Base-by-base conservation (phyloP, 2,797 vertebrate genomes). In the Pipistrellus nathusii region DNA sequence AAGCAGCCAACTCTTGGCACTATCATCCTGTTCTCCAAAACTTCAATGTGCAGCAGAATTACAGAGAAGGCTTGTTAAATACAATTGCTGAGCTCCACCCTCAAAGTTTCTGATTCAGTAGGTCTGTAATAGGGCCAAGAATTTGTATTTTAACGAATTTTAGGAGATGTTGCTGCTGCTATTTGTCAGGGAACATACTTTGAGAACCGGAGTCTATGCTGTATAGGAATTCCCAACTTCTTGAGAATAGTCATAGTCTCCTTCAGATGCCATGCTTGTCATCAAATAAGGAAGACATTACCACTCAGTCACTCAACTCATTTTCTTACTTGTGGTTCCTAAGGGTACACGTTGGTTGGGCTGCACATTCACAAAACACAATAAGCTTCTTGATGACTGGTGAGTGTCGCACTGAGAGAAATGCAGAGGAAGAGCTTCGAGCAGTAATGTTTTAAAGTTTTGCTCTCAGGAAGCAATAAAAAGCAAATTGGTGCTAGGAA, bases 391-490 rank as follows among this genome's bases (percentile, higher is more conserved):
- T 30, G 1, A 59, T 23, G 23, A 64, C 78, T 25, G 27, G 41
- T 20, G 30, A 77, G 13, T 35, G 41, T 46, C 51, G 53, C 17
- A 81, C 48, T 59, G 8, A 78, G 64, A 55, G 32, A 78, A 82
- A 66, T 25, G n/a, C 32, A 64, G 10, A 88, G 18, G 38, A 82
- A 88, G 46, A 87, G 80, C 27, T 55, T 8, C 5, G 51, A 93
- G 71, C 30, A 15, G 8, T 69, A 85, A 20, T 23, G 15, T 85
- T 64, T 90, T 78, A 66, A 85, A 85, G 69, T 69, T 83, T 86
- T 53, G n/a, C 35, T 12, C 66, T 80, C 69, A 66, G 64, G 82
- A 95, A 94, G 87, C 30, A 95, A 73, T 90, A 93, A 88, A 68
- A 5, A 55, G 78, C 27, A 88, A 78, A 92, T 13, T 75, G 25